phyloP scores from a whole-genome alignment of 1,140 invertebrate species.

The Gonioctena quinquepunctata region DNA sequence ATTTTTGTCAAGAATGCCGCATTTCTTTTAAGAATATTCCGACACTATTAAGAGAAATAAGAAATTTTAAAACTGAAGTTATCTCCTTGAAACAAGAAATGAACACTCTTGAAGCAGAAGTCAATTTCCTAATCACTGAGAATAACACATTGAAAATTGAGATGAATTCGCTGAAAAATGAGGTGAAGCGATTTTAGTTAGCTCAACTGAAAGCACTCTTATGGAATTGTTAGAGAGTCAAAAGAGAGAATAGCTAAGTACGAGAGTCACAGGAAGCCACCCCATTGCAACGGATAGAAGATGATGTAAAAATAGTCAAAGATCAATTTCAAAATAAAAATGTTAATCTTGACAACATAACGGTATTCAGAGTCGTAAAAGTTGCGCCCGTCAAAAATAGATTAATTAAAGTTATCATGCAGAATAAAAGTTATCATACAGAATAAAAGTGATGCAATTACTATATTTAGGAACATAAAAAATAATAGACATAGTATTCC shows the following conservation, averaged over 20 bases:
- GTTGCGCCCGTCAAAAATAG: not conserved
- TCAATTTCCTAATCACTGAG: no score
- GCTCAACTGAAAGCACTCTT: not conserved
- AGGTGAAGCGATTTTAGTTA: not conserved
- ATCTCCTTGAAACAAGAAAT: no score
- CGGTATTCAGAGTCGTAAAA: slow-evolving; percentile 4
- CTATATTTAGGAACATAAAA: not conserved
- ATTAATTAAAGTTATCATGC: slow-evolving; percentile 13
- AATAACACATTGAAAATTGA: no score
- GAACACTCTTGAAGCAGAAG: not conserved
- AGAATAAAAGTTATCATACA: not conserved
- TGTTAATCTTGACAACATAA: slow-evolving; percentile 2
- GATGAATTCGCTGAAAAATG: not conserved
- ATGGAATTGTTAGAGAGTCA: not conserved
- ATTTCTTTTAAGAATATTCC: no score
- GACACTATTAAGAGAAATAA: no score
- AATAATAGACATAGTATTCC: not conserved
- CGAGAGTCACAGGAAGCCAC: not conserved
- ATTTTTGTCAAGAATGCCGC: no score
- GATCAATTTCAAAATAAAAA: not conserved
- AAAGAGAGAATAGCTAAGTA: slow-evolving; percentile 10
- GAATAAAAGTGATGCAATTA: slow-evolving; percentile 14
- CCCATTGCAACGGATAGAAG: slow-evolving; percentile 1
- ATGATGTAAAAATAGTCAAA: not conserved
- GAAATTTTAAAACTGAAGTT: no score